phyloP scores from a whole-genome alignment of 2,113 vertebrate genomes.

The Vanacampus margaritifer region DNA sequence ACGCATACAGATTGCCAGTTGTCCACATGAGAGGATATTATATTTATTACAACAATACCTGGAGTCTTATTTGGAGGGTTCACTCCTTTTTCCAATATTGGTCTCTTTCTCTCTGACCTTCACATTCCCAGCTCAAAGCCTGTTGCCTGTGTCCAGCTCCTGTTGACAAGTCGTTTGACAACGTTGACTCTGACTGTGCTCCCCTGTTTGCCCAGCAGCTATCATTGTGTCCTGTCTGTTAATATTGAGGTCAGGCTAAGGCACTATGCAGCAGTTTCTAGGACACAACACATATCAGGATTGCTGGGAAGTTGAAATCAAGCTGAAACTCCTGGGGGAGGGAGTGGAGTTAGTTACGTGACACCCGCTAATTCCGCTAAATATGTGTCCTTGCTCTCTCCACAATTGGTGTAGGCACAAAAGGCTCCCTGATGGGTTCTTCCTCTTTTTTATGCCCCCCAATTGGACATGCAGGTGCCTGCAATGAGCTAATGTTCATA shows the following conservation, averaged over 20 bases:
- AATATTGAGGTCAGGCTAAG: slow-evolving; percentile 64
- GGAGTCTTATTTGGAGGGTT: slow-evolving; percentile 7
- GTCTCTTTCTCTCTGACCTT: slow-evolving; percentile 30
- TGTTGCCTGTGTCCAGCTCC: slow-evolving; percentile 8
- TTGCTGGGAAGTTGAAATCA: slow-evolving; percentile 49
- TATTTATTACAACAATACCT: not conserved
- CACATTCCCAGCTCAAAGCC: slow-evolving; percentile 40
- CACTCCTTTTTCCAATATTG: not conserved
- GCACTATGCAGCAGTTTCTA: slow-evolving; percentile 55
- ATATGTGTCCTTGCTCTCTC: slow-evolving; percentile 9
- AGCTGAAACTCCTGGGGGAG: slow-evolving; percentile 52
- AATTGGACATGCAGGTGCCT: slow-evolving; percentile 4
- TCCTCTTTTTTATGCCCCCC: slow-evolving; percentile 14
- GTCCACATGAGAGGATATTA: not conserved
- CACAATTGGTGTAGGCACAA: slow-evolving; percentile 11
- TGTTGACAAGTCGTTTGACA: slow-evolving; percentile 47
- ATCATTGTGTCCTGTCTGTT: slow-evolving; percentile 54
- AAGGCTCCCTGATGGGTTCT: slow-evolving; percentile 9
- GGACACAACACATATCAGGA: slow-evolving; percentile 55
- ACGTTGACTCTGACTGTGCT: slow-evolving; percentile 23
- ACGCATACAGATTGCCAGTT: not conserved
- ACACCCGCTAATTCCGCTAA: slow-evolving; percentile 29
- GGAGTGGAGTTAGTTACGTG: slow-evolving; percentile 11
- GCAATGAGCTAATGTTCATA: slow-evolving; percentile 17
- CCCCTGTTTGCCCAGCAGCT: slow-evolving; percentile 52